Conservation (phyloP, 2,888 invertebrate species). For the Homarus gammarus region DNA sequence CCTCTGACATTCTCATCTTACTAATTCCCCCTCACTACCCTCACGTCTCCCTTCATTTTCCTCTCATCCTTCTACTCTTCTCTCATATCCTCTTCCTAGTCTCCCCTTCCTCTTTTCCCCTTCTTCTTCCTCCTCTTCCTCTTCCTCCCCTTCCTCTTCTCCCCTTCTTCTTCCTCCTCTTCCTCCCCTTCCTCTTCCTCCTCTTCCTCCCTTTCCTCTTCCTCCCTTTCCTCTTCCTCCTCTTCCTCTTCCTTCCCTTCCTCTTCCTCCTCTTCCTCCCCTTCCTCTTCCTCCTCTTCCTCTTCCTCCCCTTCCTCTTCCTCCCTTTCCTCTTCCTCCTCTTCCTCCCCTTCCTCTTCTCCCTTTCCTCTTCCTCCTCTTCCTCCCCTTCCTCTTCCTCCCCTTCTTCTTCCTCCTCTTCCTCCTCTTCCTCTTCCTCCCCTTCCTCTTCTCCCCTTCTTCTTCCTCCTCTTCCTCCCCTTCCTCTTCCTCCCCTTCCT, state of each 20-base stretch:
- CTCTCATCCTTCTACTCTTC: too few relatives aligned
- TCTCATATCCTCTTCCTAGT: too few relatives aligned
- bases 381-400: background rate
- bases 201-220: background rate
- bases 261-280: background rate
- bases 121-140: background rate
- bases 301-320: conserved; percentile 1
- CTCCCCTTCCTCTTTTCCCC: too few relatives aligned
- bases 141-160: background rate
- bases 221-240: background rate
- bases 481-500: conserved; percentile 3
- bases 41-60: too few relatives aligned
- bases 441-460: background rate
- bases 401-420: background rate
- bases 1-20: too few relatives aligned
- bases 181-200: background rate
- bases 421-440: background rate
- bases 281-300: conserved; percentile 1
- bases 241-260: conserved; percentile 19
- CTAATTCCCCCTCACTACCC: too few relatives aligned
- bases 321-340: background rate
- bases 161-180: background rate
- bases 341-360: background rate
- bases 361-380: background rate
- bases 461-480: background rate